Conservation (phyloP, 2,797 vertebrate species). For the Myiotriccus ornatus region DNA sequence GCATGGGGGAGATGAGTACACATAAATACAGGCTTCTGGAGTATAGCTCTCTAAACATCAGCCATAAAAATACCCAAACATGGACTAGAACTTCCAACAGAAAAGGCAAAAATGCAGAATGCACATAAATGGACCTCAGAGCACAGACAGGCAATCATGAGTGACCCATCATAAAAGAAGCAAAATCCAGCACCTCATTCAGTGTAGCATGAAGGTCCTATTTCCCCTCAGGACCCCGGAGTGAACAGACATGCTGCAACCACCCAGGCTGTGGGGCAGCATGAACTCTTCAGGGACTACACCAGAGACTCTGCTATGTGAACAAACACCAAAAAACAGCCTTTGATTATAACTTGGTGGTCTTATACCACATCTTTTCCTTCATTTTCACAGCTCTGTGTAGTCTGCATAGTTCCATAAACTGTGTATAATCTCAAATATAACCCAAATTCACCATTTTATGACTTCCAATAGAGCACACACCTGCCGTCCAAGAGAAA, state of each 20-base stretch:
- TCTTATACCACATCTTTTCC: background rate
- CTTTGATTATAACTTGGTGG: background rate
- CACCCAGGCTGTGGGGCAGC: background rate
- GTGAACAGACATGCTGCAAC: background rate
- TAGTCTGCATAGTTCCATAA: background rate
- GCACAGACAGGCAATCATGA: rapidly evolving
- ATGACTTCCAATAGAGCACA: rapidly evolving
- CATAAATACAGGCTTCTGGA: background rate
- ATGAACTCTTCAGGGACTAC: too few species aligned
- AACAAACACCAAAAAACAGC: background rate
- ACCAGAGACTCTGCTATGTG: background rate
- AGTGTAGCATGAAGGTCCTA: rapidly evolving
- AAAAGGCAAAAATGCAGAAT: background rate
- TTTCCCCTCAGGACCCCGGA: background rate
- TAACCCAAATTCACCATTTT: background rate
- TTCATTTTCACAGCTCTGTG: background rate
- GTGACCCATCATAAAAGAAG: background rate
- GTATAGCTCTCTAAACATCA: background rate
- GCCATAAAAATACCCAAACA: background rate
- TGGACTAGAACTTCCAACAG: background rate
- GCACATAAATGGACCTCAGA: rapidly evolving
- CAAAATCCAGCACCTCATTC: background rate
- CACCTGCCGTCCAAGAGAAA: background rate
- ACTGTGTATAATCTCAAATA: background rate
- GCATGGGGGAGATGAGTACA: background rate